Conservation (phyloP, 37 sponge, comb jelly and placozoan genomes). For the Chondrilla cf. caribensis region DNA sequence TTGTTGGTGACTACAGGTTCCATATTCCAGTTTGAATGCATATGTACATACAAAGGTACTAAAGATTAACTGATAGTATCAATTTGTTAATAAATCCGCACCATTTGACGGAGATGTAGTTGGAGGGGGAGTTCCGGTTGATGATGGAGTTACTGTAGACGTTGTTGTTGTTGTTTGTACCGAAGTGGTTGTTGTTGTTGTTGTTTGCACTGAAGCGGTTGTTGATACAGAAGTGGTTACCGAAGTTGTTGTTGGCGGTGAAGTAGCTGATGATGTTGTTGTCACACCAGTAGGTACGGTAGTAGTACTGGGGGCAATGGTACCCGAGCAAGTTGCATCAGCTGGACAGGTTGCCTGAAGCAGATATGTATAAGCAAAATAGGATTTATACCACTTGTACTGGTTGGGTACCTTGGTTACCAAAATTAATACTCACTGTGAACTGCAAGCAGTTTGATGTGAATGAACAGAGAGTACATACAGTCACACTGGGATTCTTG, state of each 20-base stretch:
- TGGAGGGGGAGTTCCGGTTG: neutral
- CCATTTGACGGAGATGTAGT: neutral
- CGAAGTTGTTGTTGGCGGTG: neutral
- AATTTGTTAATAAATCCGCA: too few relatives aligned
- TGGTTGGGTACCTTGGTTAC: too few relatives aligned
- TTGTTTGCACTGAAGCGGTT: neutral
- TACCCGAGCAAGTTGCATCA: neutral
- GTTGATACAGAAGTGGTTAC: neutral
- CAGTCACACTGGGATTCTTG: neutral
- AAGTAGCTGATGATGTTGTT: neutral
- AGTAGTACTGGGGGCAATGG: too few relatives aligned
- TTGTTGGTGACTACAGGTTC: too few relatives aligned
- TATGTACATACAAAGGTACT: too few relatives aligned
- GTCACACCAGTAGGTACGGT: too few relatives aligned
- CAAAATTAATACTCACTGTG: neutral
- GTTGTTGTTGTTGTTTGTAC: neutral
- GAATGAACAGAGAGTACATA: neutral
- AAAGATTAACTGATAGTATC: too few relatives aligned
- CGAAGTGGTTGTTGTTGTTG: neutral
- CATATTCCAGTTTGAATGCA: too few relatives aligned
- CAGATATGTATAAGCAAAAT: too few relatives aligned
- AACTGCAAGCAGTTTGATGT: neutral
- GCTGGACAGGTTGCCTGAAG: slow-evolving; percentile 5
- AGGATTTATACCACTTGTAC: too few relatives aligned
- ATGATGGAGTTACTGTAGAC: neutral